Base-by-base conservation (phyloP, 2,888 invertebrate genomes). In the Nemoura dubitans region DNA sequence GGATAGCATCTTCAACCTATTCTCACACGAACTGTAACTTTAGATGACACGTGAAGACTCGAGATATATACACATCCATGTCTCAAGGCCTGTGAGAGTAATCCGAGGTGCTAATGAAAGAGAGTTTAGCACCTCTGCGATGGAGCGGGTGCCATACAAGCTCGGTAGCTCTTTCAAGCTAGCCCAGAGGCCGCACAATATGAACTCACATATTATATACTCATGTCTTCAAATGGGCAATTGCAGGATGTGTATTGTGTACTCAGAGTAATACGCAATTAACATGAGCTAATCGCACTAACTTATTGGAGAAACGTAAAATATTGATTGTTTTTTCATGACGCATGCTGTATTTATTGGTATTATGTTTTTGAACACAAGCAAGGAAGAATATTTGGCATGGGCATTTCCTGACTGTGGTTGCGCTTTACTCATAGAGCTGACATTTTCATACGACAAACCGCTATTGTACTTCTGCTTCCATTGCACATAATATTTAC, bases 301-400 rank as follows among this genome's bases (percentile, higher is more conserved):
- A 84, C 29, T 84, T 84, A 84, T 84, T 84, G 21, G 59, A 83
- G 28, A 28, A 83, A 42, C 28, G 42, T 83, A 83, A 83, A 83
- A 83, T 83, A 83, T 83, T 83, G 83, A 43, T 30, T 81, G n/a
- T 81, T 81, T 7, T 28, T 81, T 0, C 29, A 27, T 29, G 81
- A 78, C 59, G 59, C 59, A 59, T 21, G 14, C 21, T 59, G 21
- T 6, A 36, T 36, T 36, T 36, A 36, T 3, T 36, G 36, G 5
- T 3, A 36, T 36, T 6, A 36, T 36, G 36, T 6, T 36, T n/a
- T n/a, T n/a, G n/a, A n/a, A 10, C 36, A 36, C 3, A 36, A 36
- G 10, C 36, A 36, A 36, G 36, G 3, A 36, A 36, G 36, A 36
- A 36, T 36, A 10, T 36, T 6, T 6, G 36, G 10, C 36, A 36